Percentiles rank a stretch among this genome's conserved stretches.
Conservation (phyloP, 1,140 invertebrate species). For the Drosophila pectinifera region DNA sequence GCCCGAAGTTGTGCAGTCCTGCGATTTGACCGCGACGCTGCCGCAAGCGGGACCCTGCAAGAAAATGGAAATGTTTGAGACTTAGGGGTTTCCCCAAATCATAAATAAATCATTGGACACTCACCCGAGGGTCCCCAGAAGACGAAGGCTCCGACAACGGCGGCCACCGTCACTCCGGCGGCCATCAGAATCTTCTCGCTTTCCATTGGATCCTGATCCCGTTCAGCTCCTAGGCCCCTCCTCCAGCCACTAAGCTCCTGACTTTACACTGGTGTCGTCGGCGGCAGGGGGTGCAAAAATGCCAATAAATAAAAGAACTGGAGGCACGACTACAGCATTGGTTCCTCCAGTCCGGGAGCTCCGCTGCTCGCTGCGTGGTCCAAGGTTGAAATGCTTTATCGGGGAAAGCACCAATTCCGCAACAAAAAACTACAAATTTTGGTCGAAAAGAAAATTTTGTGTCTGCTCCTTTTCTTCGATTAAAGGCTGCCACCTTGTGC, state of each 20-base stretch:
- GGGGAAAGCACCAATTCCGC: neutral
- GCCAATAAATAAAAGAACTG: neutral
- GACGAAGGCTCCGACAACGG: conserved; percentile 91
- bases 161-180: conserved; percentile 90
- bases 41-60: conserved; percentile 85
- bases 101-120: neutral
- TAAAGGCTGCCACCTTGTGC: conserved; percentile 4
- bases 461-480: conserved; percentile 11
- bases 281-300: conserved; percentile 1
- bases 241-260: no score
- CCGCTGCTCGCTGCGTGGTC: neutral
- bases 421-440: neutral
- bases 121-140: conserved; percentile 90
- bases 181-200: conserved; percentile 86
- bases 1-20: conserved; percentile 93
- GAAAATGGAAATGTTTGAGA: neutral
- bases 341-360: conserved; percentile 8
- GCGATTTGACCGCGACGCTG: conserved; percentile 89
- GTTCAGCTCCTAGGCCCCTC: neutral
- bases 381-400: neutral
- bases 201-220: conserved; percentile 63
- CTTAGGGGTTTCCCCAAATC: no score
- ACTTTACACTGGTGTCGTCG: no score
- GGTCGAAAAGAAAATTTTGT: conserved; percentile 20
- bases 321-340: conserved; percentile 17